Conservation (phyloP, 1,140 invertebrate species). For the Drosophila tropicalis region DNA sequence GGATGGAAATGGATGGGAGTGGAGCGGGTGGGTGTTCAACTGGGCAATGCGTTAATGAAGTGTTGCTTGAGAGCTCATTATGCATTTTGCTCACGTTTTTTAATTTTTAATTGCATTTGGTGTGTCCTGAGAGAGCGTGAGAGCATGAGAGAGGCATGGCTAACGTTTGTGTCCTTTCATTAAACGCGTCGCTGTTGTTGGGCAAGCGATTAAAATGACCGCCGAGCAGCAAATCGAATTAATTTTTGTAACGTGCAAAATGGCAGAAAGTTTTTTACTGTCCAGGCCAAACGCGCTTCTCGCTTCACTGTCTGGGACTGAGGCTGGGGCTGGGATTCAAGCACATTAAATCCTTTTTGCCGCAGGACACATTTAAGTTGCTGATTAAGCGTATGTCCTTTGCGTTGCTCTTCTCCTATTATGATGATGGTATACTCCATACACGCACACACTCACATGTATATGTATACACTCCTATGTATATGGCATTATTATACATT, state of each 20-base stretch:
- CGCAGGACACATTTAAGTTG: conserved; percentile 80
- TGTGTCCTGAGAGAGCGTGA: conserved; percentile 32
- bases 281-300: neutral
- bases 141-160: neutral
- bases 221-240: conserved; percentile 82
- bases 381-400: conserved; percentile 66
- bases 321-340: neutral
- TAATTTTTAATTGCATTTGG: conserved; percentile 76
- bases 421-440: neutral
- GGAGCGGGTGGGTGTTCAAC: neutral
- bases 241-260: conserved; percentile 82
- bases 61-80: conserved; percentile 77
- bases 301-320: neutral
- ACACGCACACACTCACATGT: neutral
- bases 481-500: conserved; percentile 50
- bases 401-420: neutral
- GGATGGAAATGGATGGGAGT: neutral
- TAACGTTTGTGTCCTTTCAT: conserved; percentile 59
- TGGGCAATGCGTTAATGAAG: conserved; percentile 77
- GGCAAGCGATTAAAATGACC: conserved; percentile 77
- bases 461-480: conserved; percentile 19
- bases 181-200: conserved; percentile 47
- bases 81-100: conserved; percentile 78
- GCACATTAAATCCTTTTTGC: conserved; percentile 73
- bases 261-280: conserved; percentile 44